Evolutionary conservation across 2,888 invertebrate genomes (phyloP).

Genomic region (Neoaliturus tenellus): DNA sequence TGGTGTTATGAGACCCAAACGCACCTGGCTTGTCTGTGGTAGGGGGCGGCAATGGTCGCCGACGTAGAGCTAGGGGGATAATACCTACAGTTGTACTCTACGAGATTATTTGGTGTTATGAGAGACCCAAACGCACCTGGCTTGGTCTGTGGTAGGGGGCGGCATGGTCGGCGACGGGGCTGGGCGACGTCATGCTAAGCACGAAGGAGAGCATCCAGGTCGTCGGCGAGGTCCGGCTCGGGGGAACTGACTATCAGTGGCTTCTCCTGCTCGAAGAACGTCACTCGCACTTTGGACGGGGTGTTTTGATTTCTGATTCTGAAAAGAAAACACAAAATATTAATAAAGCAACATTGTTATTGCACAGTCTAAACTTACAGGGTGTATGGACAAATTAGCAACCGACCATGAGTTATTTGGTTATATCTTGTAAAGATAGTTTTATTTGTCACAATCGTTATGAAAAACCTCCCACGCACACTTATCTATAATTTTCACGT

Average conservation of each 20-base stretch:
- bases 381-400: too few species aligned
- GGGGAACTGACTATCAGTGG: constrained; percentile 82
- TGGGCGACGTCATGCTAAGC: constrained; percentile 69
- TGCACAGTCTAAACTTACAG: neutral
- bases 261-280: constrained; percentile 88
- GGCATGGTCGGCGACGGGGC: constrained; percentile 72
- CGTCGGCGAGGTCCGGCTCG: constrained; percentile 75
- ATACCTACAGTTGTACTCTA: too few species aligned
- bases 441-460: neutral
- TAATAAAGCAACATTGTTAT: neutral
- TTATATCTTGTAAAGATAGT: neutral
- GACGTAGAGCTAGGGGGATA: constrained; percentile 39
- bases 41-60: constrained; percentile 74
- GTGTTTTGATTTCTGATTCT: constrained; percentile 77
- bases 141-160: constrained; percentile 80
- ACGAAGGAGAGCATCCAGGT: constrained; percentile 69
- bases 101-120: too few species aligned
- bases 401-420: neutral
- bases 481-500: too few species aligned
- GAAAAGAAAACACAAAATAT: constrained; percentile 63
- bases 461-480: neutral
- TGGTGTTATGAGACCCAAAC: too few species aligned
- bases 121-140: constrained; percentile 76
- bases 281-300: constrained; percentile 87
- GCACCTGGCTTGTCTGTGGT: constrained; percentile 83